A percentile compares a stretch with the other conserved stretches of the same genome.
Evolutionary conservation across 2,888 invertebrate species (phyloP).

Genomic region (Heliconius erato): DNA sequence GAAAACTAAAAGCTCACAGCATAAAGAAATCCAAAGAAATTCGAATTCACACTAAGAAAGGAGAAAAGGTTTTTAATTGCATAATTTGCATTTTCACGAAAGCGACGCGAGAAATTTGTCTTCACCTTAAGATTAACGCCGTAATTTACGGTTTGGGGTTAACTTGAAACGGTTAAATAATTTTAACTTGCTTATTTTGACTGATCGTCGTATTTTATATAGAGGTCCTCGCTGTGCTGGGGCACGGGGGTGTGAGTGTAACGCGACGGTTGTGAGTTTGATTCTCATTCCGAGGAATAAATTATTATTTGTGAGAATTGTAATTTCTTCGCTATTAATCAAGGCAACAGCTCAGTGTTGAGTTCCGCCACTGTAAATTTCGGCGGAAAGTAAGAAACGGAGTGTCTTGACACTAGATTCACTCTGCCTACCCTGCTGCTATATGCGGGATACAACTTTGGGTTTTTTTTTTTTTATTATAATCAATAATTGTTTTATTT

Average conservation of each 20-base stretch:
- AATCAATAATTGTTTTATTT: neutral
- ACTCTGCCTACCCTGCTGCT: too few relatives aligned
- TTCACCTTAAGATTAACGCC: slow-evolving; percentile 32
- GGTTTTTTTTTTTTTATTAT: neutral
- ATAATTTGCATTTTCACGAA: slow-evolving; percentile 36
- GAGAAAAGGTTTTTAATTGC: slow-evolving; percentile 31
- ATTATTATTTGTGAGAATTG: too few relatives aligned
- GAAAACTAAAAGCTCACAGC: neutral
- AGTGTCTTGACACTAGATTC: too few relatives aligned
- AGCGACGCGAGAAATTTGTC: slow-evolving; percentile 30
- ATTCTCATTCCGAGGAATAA: too few relatives aligned
- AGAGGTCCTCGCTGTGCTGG: too few relatives aligned
- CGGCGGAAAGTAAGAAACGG: too few relatives aligned
- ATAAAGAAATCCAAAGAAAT: slow-evolving; percentile 30
- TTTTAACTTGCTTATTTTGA: neutral
- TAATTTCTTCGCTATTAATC: too few relatives aligned
- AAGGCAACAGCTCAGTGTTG: too few relatives aligned
- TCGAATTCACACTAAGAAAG: slow-evolving; percentile 27
- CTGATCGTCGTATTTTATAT: neutral
- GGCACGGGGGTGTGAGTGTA: too few relatives aligned
- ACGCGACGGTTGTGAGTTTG: too few relatives aligned
- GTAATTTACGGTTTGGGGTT: slow-evolving; percentile 32
- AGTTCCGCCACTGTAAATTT: too few relatives aligned
- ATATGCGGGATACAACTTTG: too few relatives aligned
- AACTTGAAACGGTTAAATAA: slow-evolving; percentile 8